These are phyloP conservation scores for Poeciliopsis turrubarensis DNA, from an alignment of 2,113 vertebrate species.

Conservation along the genomic window DNA sequence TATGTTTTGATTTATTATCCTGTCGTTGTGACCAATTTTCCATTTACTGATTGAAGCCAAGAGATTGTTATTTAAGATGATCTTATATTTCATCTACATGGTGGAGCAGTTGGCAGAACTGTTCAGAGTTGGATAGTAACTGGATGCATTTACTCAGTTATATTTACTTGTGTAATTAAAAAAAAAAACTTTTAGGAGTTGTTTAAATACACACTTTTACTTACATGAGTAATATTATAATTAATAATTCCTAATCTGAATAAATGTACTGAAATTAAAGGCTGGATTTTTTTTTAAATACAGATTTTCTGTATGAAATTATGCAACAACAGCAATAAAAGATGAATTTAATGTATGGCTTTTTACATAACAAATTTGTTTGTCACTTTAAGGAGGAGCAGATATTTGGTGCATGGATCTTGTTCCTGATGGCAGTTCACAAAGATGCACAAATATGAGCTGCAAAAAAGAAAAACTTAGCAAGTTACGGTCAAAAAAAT, in stretches of 20 bases:
- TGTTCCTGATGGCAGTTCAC: background rate
- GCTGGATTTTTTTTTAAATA: too few relatives aligned
- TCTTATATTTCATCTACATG: background rate
- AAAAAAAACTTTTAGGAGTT: too few relatives aligned
- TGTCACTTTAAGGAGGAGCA: constrained; percentile 9
- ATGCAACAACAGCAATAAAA: background rate
- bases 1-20: background rate
- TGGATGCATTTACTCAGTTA: too few relatives aligned
- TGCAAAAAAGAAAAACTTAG: background rate
- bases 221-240: too few relatives aligned
- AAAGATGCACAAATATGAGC: constrained; percentile 19
- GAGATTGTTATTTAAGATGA: background rate
- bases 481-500: constrained; percentile 31
- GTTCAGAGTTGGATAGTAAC: too few relatives aligned
- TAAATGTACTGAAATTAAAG: too few relatives aligned
- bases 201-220: too few relatives aligned
- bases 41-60: background rate
- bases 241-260: too few relatives aligned
- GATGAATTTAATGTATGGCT: background rate
- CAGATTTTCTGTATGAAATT: too few relatives aligned
- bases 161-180: too few relatives aligned
- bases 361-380: background rate
- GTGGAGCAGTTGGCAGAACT: background rate
- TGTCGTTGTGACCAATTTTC: background rate
- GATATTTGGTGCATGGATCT: constrained; percentile 39